Conservation (phyloP, 2,113 vertebrate genomes). For the Pterocles burchelli region DNA sequence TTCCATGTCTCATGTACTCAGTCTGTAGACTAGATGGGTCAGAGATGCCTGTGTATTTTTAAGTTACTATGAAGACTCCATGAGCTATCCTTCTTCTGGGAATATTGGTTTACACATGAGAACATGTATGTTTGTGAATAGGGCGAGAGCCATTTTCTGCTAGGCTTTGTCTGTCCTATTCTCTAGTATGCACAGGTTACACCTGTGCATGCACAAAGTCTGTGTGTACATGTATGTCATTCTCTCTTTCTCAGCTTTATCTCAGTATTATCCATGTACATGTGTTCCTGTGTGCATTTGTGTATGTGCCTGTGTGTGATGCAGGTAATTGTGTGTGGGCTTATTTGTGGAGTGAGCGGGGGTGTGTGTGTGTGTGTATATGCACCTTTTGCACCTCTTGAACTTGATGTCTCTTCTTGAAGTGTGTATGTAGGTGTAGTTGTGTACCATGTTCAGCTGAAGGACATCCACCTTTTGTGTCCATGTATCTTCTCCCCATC, state of each 20-base stretch:
- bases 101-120: background rate
- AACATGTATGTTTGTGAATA: background rate
- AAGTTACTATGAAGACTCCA: background rate
- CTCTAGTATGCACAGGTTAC: background rate
- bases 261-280: background rate
- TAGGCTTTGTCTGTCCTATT: background rate
- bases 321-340: background rate
- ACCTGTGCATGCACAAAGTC: background rate
- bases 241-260: background rate
- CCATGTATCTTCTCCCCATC: background rate
- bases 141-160: background rate
- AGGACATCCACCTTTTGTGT: background rate
- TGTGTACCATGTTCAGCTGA: background rate
- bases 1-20: background rate
- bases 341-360: background rate
- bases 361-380: background rate
- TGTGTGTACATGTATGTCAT: accelerated
- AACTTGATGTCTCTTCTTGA: background rate
- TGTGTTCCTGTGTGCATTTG: background rate
- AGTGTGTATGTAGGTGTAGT: background rate
- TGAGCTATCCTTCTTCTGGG: background rate
- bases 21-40: constrained; percentile 24
- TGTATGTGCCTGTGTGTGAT: background rate
- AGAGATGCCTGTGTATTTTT: constrained; percentile 22
- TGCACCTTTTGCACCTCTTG: background rate